Evolutionary conservation across 1,140 invertebrate genomes (phyloP).

Genomic region (Camponotus floridanus): DNA sequence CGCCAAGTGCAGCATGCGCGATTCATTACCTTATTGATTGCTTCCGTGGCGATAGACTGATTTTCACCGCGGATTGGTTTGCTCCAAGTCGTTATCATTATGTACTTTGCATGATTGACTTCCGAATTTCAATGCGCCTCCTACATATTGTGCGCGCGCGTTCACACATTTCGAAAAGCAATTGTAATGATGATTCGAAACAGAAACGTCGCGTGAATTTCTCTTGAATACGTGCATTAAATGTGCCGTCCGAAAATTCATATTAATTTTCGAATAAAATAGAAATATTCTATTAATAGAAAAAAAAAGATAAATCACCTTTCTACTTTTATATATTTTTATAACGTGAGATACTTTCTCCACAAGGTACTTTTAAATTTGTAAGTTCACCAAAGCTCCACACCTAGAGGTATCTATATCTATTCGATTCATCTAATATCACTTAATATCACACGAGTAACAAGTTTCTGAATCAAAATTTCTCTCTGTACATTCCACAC

Average conservation of each 20-base stretch:
- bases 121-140: slow-evolving; percentile 52
- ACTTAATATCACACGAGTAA: background rate
- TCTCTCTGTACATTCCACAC: slow-evolving; percentile 4
- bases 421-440: background rate
- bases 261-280: background rate
- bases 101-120: slow-evolving; percentile 65
- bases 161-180: background rate
- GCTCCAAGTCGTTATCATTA: slow-evolving; percentile 70
- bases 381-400: background rate
- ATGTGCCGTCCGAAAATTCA: background rate
- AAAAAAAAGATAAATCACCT: background rate
- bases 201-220: background rate
- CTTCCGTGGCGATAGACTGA: slow-evolving; percentile 40
- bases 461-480: slow-evolving; percentile 9
- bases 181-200: background rate
- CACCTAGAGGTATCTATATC: background rate
- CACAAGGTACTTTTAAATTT: background rate
- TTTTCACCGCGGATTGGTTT: slow-evolving; percentile 64
- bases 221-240: background rate
- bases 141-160: slow-evolving; percentile 17
- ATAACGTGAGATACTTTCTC: background rate
- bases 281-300: background rate
- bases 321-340: background rate
- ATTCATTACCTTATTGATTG: slow-evolving; percentile 66
- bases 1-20: slow-evolving; percentile 43